Base-by-base conservation (phyloP, 2,888 invertebrate species). In the Thera britannica region DNA sequence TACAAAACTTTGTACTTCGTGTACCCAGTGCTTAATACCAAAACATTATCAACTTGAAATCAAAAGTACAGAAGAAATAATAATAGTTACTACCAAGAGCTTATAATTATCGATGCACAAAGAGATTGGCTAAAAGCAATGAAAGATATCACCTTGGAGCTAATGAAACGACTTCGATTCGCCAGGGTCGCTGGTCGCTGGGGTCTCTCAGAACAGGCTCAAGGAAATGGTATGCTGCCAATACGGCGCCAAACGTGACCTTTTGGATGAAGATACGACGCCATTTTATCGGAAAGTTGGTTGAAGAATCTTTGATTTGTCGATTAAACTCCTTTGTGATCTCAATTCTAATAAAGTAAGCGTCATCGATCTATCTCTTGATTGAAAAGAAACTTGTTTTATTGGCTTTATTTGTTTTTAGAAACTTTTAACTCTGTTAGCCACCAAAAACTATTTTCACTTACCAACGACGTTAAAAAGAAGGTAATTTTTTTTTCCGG, bases 191-290 rank as follows among this genome's bases (percentile, higher is more conserved):
- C 67, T 77, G 75, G 81, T 65, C 78, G 73, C 67, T 77, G 70
- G 73, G 77, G 77, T 79, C 76, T 78, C 77, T 78, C 74, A 72
- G 70, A 73, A 75, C 77, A 72, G 73, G 87, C 87, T 86, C 87
- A 88, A 87, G 88, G 87, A 78, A 77, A 81, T 64, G 86, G 85
- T 77, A 75, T 70, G 71, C 65, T 77, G 86, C 87, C 87, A 85
- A 79, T 64, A 59, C 65, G 67, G 62, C 60, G 68, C 64, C 65
- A 67, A 34, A 5, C 38, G 35, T 70, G 65, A 61, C 72, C 73
- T 70, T 73, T 58, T 34, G 48, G 38, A 35, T 56, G 65, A 49
- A 64, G 52, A 58, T 51, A 56, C 7, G 6, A 46, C 2, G 9
- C 7, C 44, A 7, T 46, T 9, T 46, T 46, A 46, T 46, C 44